Evolutionary conservation across 1,140 invertebrate species (phyloP).

Genomic region (Periplaneta americana): DNA sequence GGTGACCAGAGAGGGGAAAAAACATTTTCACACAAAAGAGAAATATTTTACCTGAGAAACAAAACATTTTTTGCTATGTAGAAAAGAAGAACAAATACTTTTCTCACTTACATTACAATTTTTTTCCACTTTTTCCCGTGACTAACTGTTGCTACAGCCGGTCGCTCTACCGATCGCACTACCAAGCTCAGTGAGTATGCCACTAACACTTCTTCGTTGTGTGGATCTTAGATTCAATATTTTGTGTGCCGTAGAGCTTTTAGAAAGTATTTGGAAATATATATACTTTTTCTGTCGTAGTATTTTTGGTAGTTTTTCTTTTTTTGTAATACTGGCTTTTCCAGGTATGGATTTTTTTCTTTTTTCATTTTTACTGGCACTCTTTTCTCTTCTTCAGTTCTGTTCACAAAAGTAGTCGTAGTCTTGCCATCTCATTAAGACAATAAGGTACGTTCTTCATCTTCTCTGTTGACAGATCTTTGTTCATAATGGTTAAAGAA

Average conservation of each 20-base stretch:
- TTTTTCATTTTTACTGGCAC: constrained; percentile 22
- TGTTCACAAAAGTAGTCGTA: constrained; percentile 24
- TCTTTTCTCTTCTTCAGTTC: constrained; percentile 19
- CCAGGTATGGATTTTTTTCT: constrained; percentile 21
- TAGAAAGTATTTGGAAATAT: constrained; percentile 5
- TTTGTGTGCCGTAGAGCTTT: constrained; percentile 6
- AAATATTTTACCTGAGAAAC: background rate
- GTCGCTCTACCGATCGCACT: constrained; percentile 18
- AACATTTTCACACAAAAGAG: constrained; percentile 12
- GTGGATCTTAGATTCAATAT: constrained; percentile 3
- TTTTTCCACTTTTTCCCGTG: constrained; percentile 24
- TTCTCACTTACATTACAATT: constrained; percentile 24
- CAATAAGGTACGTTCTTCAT: constrained; percentile 9
- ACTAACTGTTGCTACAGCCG: constrained; percentile 22
- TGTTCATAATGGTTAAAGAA: constrained; percentile 19
- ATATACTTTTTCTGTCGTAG: background rate
- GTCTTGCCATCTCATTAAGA: constrained; percentile 23
- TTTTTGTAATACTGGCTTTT: background rate
- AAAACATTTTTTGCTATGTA: constrained; percentile 21
- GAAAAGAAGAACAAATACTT: constrained; percentile 16
- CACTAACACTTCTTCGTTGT: constrained; percentile 33
- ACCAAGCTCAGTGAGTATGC: constrained; percentile 25
- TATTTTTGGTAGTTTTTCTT: background rate
- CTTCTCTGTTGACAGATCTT: constrained; percentile 21
- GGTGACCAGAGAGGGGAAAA: constrained; percentile 15